Conservation (phyloP, 1,140 invertebrate species). For the Diuraphis noxia region DNA sequence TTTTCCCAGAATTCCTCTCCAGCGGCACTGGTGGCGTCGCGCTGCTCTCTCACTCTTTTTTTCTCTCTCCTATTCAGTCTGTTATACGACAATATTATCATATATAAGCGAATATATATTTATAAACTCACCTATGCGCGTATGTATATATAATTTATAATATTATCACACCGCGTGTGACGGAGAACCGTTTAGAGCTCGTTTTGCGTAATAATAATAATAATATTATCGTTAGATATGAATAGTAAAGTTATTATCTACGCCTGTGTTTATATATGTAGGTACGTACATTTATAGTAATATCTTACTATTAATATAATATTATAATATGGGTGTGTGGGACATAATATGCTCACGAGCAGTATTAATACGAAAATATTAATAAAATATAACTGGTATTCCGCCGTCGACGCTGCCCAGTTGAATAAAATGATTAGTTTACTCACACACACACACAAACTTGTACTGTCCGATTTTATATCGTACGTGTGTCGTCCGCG, state of each 20-base stretch:
- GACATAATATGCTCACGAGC: background rate
- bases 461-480: background rate
- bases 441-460: background rate
- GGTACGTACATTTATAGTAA: background rate
- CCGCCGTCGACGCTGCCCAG: background rate
- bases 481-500: background rate
- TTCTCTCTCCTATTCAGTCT: background rate
- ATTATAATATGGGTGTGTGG: background rate
- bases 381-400: background rate
- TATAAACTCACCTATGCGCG: background rate
- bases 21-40: background rate
- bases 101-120: background rate
- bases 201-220: too few species aligned
- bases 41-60: background rate
- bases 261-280: background rate
- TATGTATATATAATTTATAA: background rate
- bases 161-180: too few species aligned
- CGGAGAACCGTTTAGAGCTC: too few species aligned
- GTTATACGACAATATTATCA: background rate
- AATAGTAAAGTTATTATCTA: too few species aligned
- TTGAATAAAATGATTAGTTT: conserved; percentile 14
- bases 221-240: too few species aligned
- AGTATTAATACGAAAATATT: background rate
- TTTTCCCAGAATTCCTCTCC: conserved; percentile 44
- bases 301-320: background rate